phyloP scores from a whole-genome alignment of 2,113 vertebrate genomes.

The Castor canadensis region DNA sequence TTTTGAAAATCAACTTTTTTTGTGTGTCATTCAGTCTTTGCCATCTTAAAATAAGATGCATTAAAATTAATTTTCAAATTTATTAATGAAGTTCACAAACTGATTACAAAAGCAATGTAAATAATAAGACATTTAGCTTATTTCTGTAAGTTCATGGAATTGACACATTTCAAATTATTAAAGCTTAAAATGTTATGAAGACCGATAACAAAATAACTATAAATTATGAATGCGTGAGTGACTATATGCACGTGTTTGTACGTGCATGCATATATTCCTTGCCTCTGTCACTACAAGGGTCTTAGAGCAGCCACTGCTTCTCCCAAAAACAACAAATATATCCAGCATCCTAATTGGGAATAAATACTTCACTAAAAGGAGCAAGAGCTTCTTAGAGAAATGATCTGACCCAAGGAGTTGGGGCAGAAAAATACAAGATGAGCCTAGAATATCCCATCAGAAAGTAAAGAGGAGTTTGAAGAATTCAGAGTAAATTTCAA shows the following conservation, averaged over 20 bases:
- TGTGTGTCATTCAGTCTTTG: neutral
- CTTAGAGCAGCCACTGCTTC: neutral
- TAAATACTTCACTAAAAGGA: neutral
- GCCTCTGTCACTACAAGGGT: neutral
- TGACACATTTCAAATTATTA: neutral
- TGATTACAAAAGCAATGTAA: neutral
- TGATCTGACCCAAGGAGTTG: accelerated
- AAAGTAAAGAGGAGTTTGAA: neutral
- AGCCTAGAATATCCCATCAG: neutral
- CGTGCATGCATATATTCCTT: neutral
- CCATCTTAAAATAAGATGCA: neutral
- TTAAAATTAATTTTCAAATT: neutral
- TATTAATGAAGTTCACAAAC: neutral
- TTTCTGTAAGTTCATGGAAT: neutral
- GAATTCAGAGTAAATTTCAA: neutral
- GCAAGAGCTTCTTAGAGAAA: neutral
- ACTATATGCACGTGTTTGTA: neutral
- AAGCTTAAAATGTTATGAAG: neutral
- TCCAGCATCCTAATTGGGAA: neutral
- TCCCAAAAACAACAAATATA: neutral
- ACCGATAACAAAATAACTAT: neutral
- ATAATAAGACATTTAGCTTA: neutral
- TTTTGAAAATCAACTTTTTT: neutral
- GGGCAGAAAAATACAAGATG: neutral
- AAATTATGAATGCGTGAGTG: neutral